Evolutionary conservation across 2,113 vertebrate genomes (phyloP).

Genomic region (Archocentrus centrarchus): DNA sequence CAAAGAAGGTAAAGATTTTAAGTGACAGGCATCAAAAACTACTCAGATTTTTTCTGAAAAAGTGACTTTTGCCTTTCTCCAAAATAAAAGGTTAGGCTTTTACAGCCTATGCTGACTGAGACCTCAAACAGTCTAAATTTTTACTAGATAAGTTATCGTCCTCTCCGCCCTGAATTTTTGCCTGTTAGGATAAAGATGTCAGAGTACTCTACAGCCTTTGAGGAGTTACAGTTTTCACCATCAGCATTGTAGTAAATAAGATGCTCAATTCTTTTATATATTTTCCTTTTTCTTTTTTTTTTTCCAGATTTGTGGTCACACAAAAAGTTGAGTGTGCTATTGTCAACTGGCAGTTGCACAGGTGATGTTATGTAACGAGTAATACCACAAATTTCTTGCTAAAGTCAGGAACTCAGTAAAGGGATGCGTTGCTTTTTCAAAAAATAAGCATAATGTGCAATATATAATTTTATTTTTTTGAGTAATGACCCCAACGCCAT

Average conservation of each 20-base stretch:
- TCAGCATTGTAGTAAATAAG: not conserved
- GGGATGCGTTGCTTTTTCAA: not conserved
- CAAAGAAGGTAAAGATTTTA: too few species aligned
- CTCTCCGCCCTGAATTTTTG: too few species aligned
- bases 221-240: fast-evolving
- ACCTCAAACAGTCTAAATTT: too few species aligned
- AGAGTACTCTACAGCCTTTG: not conserved
- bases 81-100: too few species aligned
- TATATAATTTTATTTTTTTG: not conserved
- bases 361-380: not conserved
- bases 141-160: too few species aligned
- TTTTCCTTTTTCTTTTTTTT: not conserved
- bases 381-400: fast-evolving
- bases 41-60: too few species aligned
- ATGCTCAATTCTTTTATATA: fast-evolving
- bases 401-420: not conserved
- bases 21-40: too few species aligned
- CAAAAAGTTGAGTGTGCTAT: not conserved
- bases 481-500: not conserved
- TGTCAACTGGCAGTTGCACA: not conserved
- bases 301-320: not conserved
- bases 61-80: too few species aligned
- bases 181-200: not conserved
- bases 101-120: too few species aligned
- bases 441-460: not conserved